Conservation (phyloP, 2,888 invertebrate species). For the Encarsia formosa region DNA sequence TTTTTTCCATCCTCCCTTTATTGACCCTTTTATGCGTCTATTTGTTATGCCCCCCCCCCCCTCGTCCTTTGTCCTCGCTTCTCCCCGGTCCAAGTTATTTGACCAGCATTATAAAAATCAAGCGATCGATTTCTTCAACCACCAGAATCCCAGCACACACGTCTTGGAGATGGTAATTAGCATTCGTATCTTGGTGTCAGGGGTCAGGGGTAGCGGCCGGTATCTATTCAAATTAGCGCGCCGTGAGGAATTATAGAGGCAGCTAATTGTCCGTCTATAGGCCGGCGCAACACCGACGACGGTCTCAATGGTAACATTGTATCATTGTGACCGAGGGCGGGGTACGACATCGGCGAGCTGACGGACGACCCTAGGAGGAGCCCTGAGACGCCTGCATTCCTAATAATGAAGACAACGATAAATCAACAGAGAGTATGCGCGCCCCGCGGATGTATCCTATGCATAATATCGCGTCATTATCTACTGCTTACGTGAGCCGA, state of each 20-base stretch:
- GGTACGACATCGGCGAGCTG: constrained; percentile 34
- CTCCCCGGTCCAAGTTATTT: constrained; percentile 51
- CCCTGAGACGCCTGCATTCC: constrained; percentile 47
- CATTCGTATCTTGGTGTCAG: too few species aligned
- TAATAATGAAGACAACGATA: constrained; percentile 53
- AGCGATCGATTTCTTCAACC: constrained; percentile 53
- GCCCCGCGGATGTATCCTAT: constrained; percentile 41
- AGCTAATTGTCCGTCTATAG: constrained; percentile 50
- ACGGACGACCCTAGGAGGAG: neutral
- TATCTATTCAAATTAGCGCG: constrained; percentile 1
- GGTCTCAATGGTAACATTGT: constrained; percentile 46
- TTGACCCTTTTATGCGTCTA: constrained; percentile 53
- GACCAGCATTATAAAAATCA: constrained; percentile 53
- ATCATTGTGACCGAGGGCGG: constrained; percentile 42
- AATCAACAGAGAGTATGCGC: constrained; percentile 51
- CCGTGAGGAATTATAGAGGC: constrained; percentile 43
- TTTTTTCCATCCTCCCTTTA: too few species aligned
- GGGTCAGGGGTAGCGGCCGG: neutral
- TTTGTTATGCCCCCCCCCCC: constrained; percentile 47
- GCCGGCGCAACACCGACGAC: constrained; percentile 47
- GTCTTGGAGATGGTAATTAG: too few species aligned
- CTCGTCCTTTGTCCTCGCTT: neutral
- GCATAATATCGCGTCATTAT: constrained; percentile 52
- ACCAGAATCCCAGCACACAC: too few species aligned
- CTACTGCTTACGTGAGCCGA: constrained; percentile 25